Evolutionary conservation across 1,140 invertebrate species (phyloP), one percentile per base, ranked within the genome.

Genomic region (Conus ventricosus): DNA sequence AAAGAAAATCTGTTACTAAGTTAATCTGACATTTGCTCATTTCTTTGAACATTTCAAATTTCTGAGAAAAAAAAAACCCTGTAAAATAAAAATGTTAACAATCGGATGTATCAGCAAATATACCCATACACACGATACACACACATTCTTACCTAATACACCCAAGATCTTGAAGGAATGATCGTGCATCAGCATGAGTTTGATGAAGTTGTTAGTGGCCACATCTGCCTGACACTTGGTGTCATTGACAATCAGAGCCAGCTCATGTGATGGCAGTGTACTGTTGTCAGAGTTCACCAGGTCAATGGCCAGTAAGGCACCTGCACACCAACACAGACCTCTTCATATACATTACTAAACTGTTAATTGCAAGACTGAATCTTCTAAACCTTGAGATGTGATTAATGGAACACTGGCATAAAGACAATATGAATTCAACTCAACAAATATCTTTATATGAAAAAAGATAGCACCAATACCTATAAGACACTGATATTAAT

Each of bases 121-220:
- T 25, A 80, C 27, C 27, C 78, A 80, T n/a, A 80, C 27, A 80
- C 25, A 80, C 25, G n/a, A 80, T n/a, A 80, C 27, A 78, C 75
- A 78, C 75, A 78, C 75, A 20, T 75, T 89, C 93, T 92, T 94
- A 96, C 96, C 97, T 71, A 98, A 93, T 53, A 98, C 96, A 7
- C 97, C 97, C 4, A 87, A 51, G 54, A 87, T 87, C 71, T 78
- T 87, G 85, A 87, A 87, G 75, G 85, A 87, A 53, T 87, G 85
- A 27, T 87, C 85, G 20, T 87, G 85, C 85, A 78, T 87, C 15
- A 87, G 71, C 11, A 97, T 97, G 90, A 97, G 97, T 87, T 97
- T 96, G 82, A 98, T 97, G 93, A 98, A 98, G 0, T 96, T 95
- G 90, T 97, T 97, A 96, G 98, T 97, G 1, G 97, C 97, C 89